Percentiles rank a stretch among this genome's conserved stretches.
Conservation (phyloP, 2,113 vertebrate genomes). For the Pelusios castaneus region DNA sequence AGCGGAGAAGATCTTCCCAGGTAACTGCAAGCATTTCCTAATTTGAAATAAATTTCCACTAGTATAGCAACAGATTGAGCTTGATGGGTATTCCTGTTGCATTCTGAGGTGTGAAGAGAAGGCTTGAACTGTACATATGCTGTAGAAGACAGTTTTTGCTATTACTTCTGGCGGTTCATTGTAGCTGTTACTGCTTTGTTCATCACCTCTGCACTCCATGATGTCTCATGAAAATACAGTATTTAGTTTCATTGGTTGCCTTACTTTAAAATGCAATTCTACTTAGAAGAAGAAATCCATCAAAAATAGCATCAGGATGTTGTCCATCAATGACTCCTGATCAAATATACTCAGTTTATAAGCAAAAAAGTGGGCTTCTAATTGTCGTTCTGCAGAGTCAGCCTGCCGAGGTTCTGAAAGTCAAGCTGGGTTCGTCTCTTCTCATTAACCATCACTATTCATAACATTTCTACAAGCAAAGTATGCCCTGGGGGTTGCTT, state of each 20-base stretch:
- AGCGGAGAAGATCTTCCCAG: slow-evolving; percentile 56
- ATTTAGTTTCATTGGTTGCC: slow-evolving; percentile 55
- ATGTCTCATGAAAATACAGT: slow-evolving; percentile 69
- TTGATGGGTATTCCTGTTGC: slow-evolving; percentile 77
- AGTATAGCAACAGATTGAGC: slow-evolving; percentile 76
- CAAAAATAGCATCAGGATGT: slow-evolving; percentile 55
- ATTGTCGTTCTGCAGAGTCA: not conserved
- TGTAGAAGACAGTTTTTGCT: slow-evolving; percentile 75
- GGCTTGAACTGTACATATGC: slow-evolving; percentile 80
- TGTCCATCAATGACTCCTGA: not conserved
- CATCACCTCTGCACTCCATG: slow-evolving; percentile 70
- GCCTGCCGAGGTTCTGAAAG: not conserved
- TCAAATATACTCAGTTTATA: not conserved
- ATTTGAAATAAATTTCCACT: slow-evolving; percentile 68
- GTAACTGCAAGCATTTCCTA: slow-evolving; percentile 54
- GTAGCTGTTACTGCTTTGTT: slow-evolving; percentile 77
- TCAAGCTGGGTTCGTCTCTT: slow-evolving; percentile 7
- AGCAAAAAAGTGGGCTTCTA: slow-evolving; percentile 1
- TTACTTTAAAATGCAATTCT: slow-evolving; percentile 61
- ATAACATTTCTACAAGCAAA: not conserved
- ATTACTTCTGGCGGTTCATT: slow-evolving; percentile 72
- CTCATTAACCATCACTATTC: not conserved
- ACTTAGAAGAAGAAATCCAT: slow-evolving; percentile 45
- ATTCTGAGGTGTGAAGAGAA: slow-evolving; percentile 79
- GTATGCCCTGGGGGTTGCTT: not conserved